Evolutionary conservation across 92 coral and sea anemone genomes (phyloP).

Genomic region (Anthopleura xanthogrammica): DNA sequence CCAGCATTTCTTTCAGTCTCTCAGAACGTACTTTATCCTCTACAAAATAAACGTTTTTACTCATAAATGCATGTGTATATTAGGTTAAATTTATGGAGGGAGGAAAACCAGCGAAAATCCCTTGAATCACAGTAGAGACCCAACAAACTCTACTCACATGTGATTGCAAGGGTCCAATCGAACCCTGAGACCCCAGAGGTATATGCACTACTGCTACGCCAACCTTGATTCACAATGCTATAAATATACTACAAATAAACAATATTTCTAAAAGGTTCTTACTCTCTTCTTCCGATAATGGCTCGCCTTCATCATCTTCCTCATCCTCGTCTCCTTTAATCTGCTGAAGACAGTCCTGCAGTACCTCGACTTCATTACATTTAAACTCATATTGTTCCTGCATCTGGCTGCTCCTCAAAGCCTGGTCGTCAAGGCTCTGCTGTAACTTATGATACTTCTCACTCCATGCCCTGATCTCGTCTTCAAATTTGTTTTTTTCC

Average conservation of each 20-base stretch:
- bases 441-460: conserved; percentile 67
- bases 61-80: neutral
- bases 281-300: conserved; percentile 56
- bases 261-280: neutral
- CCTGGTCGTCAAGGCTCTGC: conserved; percentile 71
- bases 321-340: conserved; percentile 52
- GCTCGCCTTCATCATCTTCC: conserved; percentile 57
- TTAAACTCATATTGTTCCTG: conserved; percentile 83
- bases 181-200: too few relatives aligned
- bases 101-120: neutral
- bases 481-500: conserved; percentile 45
- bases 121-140: too few relatives aligned
- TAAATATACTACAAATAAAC: too few relatives aligned
- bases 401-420: conserved; percentile 60
- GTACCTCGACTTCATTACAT: conserved; percentile 85
- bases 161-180: too few relatives aligned
- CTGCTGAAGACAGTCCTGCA: conserved; percentile 82
- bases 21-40: conserved; percentile 43
- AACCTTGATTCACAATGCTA: too few relatives aligned
- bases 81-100: neutral
- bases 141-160: too few relatives aligned
- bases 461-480: neutral
- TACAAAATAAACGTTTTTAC: conserved; percentile 19
- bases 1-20: conserved; percentile 49
- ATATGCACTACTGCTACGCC: neutral